Base-by-base conservation (phyloP, 1,140 invertebrate species). In the Bilobella aurantiaca region DNA sequence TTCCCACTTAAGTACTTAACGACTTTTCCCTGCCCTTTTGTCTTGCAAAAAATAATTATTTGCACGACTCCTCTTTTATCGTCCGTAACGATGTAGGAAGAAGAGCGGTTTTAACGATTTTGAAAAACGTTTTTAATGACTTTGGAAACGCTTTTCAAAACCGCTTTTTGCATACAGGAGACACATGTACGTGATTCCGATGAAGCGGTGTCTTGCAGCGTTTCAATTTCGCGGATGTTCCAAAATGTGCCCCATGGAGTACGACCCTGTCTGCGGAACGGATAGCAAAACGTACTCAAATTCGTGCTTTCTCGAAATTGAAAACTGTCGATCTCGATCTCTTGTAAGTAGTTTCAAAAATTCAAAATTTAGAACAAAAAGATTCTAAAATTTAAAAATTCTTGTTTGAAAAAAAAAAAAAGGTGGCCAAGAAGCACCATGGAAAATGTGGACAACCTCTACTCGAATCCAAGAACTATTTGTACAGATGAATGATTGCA, bases 281-380 rank as follows among this genome's bases (percentile, higher is more conserved):
- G 91, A 96, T 75, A 84, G 84, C 46, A 89, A 88, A 79, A 93
- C 90, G 0, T 96, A 96, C 81, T 86, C 87, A 71, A 96, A 96
- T 77, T 86, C 87, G 69, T 96, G 93, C 76, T 93, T 95, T 81
- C 81, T 96, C 69, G 86, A 90, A 75, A 88, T 92, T 75, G 89
- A 92, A 78, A 91, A 89, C 71, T 94, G 91, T 75, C 82, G 88
- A 73, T 88, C 88, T 66, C 83, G 87, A 79, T 84, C 81, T 65
- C 75, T 83, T 59, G 84, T 65, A 66, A 68, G 63, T 14, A 59
- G 31, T 42, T 29, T 31, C 28, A 28, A 2, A 28, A 3, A 31
- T 58, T 8, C 49, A 21, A 8, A 56, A 59, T 59, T 8, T 14
- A 28, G 28, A 59, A 29, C 30, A 23, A n/a, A n/a, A n/a, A n/a